Evolutionary conservation across 92 coral and sea anemone species (phyloP).

Genomic region (Epizoanthus stellaris): DNA sequence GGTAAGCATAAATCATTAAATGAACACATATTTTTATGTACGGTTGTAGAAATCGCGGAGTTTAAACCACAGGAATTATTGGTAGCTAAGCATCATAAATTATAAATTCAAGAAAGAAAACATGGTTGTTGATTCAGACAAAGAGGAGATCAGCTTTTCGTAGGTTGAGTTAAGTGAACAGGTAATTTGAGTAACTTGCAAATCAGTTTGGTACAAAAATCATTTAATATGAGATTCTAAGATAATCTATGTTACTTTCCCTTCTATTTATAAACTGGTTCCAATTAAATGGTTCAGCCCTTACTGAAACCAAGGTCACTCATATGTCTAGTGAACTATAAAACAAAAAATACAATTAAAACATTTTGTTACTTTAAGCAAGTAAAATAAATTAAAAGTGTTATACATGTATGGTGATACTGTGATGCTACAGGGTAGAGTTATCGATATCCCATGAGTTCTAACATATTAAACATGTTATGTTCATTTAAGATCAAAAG

Average conservation of each 20-base stretch:
- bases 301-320: not conserved
- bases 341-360: too few relatives aligned
- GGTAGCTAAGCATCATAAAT: slow-evolving; percentile 5
- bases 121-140: slow-evolving; percentile 8
- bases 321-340: not conserved
- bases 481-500: too few relatives aligned
- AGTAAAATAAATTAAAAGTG: too few relatives aligned
- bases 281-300: slow-evolving; percentile 10
- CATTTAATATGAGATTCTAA: not conserved
- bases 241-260: not conserved
- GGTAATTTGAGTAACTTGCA: not conserved
- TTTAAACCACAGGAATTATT: slow-evolving; percentile 14
- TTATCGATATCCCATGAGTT: too few relatives aligned
- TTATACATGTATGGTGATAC: too few relatives aligned
- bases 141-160: not conserved
- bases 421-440: too few relatives aligned
- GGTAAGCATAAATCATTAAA: slow-evolving; percentile 79
- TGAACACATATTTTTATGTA: not conserved
- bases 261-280: not conserved
- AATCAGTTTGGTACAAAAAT: not conserved
- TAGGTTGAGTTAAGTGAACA: not conserved
- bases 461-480: too few relatives aligned
- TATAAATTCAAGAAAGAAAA: slow-evolving; percentile 10
- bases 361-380: too few relatives aligned
- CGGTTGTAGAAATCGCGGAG: not conserved